phyloP scores from a whole-genome alignment of 2,888 invertebrate species.

The Boloria selene region DNA sequence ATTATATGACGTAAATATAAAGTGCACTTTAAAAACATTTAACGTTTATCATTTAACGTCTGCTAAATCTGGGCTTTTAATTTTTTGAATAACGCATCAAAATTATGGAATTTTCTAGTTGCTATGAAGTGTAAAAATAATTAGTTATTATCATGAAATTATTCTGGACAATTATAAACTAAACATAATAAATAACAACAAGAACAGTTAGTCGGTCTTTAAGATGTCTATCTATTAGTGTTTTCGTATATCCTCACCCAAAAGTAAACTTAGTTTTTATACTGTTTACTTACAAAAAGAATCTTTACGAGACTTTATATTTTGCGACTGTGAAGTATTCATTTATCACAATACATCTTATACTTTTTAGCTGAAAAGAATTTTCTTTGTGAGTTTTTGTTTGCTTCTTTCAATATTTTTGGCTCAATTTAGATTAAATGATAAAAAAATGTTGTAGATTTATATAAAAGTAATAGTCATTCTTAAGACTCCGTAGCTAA shows the following conservation, averaged over 20 bases:
- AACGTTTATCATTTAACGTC: slow-evolving; percentile 14
- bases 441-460: no score
- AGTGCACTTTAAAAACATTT: slow-evolving; percentile 16
- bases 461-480: no score
- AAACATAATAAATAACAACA: no score
- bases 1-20: slow-evolving; percentile 11
- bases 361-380: slow-evolving; percentile 7
- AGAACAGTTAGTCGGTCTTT: no score
- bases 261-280: background rate
- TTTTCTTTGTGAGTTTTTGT: slow-evolving; percentile 1
- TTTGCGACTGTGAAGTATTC: slow-evolving; percentile 7
- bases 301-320: slow-evolving; percentile 9
- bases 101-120: no score
- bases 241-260: background rate
- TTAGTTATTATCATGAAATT: no score
- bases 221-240: no score
- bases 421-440: background rate
- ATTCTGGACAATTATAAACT: no score
- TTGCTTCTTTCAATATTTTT: background rate
- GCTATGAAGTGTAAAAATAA: no score
- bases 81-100: no score
- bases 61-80: no score
- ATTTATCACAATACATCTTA: slow-evolving; percentile 18
- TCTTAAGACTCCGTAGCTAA: no score
- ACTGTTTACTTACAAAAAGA: slow-evolving; percentile 1